Evolutionary conservation across 2,888 invertebrate species (phyloP).

Genomic region (Nomada goodeniana): DNA sequence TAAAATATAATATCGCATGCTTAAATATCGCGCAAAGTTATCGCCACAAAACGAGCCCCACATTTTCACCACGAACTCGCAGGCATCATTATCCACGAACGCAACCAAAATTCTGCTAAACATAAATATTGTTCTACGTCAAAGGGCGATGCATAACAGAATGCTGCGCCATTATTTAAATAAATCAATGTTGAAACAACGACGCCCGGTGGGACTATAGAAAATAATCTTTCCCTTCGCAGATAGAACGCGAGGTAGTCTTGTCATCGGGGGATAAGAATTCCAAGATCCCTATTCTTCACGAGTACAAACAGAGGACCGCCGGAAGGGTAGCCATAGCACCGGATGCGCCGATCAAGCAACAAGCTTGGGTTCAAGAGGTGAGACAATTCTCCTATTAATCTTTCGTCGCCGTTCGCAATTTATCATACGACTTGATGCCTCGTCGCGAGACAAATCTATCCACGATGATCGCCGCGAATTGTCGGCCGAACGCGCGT

Average conservation of each 20-base stretch:
- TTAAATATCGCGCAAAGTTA: no score
- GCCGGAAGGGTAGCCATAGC: conserved; percentile 87
- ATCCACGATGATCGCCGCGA: neutral
- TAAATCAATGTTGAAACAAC: neutral
- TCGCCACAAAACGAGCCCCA: no score
- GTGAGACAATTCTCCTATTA: conserved; percentile 70
- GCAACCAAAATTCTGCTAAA: no score
- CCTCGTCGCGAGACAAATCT: neutral
- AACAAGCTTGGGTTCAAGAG: conserved; percentile 89
- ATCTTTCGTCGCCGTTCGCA: neutral
- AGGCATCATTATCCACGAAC: no score
- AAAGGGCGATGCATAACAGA: no score
- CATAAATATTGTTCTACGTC: no score
- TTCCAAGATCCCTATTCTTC: conserved; percentile 91
- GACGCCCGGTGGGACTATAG: neutral
- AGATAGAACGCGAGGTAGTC: conserved; percentile 93
- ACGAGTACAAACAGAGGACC: conserved; percentile 89
- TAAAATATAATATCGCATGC: no score
- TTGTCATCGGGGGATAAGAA: conserved; percentile 91
- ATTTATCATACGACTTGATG: no score
- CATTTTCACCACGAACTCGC: no score
- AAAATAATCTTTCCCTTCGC: conserved; percentile 70
- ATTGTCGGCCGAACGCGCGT: neutral
- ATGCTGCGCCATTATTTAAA: no score
- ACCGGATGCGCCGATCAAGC: conserved; percentile 91